A percentile compares a stretch with the other conserved stretches of the same genome.
phyloP scores from a whole-genome alignment of 1,140 invertebrate species.

The Drosophila carrolli region DNA sequence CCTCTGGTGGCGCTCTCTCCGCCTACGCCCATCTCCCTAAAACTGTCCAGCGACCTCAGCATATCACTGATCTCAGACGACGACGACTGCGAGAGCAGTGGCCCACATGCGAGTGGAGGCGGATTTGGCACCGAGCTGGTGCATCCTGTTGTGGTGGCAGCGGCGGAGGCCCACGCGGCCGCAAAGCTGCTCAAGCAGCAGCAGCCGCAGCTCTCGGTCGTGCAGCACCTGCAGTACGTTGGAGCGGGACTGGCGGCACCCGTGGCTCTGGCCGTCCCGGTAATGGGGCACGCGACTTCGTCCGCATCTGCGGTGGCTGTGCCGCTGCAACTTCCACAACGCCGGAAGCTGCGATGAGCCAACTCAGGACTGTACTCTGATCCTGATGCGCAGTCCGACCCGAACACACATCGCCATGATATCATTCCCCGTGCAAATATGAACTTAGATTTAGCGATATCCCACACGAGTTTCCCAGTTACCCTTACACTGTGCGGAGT shows the following conservation, averaged over 20 bases:
- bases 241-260: slow-evolving; percentile 38
- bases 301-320: slow-evolving; percentile 7
- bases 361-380: background rate
- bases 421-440: slow-evolving; percentile 51
- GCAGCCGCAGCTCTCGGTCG: slow-evolving; percentile 71
- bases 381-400: background rate
- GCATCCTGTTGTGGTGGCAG: slow-evolving; percentile 48
- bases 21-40: slow-evolving; percentile 72
- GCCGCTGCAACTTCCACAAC: slow-evolving; percentile 35
- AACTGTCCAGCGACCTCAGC: slow-evolving; percentile 80
- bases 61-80: slow-evolving; percentile 84
- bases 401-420: slow-evolving; percentile 24
- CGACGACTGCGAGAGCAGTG: slow-evolving; percentile 69
- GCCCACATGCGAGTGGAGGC: slow-evolving; percentile 10
- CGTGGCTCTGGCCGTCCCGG: slow-evolving; percentile 56
- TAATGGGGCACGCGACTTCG: slow-evolving; percentile 39
- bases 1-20: slow-evolving; percentile 57
- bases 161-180: slow-evolving; percentile 64
- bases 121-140: slow-evolving; percentile 24
- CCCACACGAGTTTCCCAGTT: slow-evolving; percentile 26
- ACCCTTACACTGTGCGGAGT: background rate
- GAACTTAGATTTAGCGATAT: slow-evolving; percentile 20
- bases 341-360: slow-evolving; percentile 38
- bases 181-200: slow-evolving; percentile 70
- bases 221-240: slow-evolving; percentile 67